phyloP scores from a whole-genome alignment of 1,140 invertebrate species.

The Portunus trituberculatus region DNA sequence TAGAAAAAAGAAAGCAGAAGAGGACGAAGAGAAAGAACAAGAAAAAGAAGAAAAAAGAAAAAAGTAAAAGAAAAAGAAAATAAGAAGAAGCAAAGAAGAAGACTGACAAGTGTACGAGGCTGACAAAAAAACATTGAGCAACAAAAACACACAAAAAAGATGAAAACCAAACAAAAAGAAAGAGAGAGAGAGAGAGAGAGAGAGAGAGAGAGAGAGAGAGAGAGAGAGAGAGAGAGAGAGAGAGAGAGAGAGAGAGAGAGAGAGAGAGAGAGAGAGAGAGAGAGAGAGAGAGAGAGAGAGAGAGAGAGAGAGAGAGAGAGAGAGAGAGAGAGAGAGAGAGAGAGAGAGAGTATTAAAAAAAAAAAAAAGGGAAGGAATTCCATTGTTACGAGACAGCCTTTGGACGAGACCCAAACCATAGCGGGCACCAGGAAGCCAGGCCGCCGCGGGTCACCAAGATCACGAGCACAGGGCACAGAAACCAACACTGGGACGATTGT shows the following conservation, averaged over 20 bases:
- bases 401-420: neutral
- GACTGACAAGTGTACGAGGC: too few relatives aligned
- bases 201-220: constrained; percentile 29
- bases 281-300: constrained; percentile 29
- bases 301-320: constrained; percentile 29
- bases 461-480: neutral
- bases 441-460: neutral
- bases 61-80: too few relatives aligned
- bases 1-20: too few relatives aligned
- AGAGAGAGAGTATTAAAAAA: neutral
- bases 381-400: neutral
- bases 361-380: neutral
- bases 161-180: neutral
- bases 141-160: too few relatives aligned
- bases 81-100: neutral
- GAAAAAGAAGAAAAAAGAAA: too few relatives aligned
- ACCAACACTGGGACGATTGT: neutral
- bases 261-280: neutral
- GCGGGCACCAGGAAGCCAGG: neutral
- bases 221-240: constrained; percentile 29
- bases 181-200: neutral
- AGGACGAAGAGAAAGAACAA: too few relatives aligned
- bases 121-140: too few relatives aligned
- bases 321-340: neutral
- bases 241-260: neutral